These are phyloP conservation scores for Petrolisthes cinctipes DNA, from an alignment of 2,888 invertebrate species.

Conservation along the genomic window DNA sequence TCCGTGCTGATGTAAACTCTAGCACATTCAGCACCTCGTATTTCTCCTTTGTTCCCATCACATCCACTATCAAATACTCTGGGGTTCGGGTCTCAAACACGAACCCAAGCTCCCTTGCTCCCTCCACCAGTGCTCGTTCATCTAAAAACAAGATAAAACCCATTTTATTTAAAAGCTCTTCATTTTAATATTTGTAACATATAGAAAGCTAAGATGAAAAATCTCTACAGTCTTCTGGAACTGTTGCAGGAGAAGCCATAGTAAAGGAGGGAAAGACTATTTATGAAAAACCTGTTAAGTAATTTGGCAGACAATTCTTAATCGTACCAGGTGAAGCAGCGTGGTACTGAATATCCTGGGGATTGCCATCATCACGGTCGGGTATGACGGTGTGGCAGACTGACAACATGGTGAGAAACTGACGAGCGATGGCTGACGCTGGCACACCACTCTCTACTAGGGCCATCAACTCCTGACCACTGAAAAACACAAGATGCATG, in stretches of 20 bases:
- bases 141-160: slow-evolving; percentile 73
- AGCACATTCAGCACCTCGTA: slow-evolving; percentile 91
- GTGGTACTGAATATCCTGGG: slow-evolving; percentile 81
- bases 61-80: slow-evolving; percentile 82
- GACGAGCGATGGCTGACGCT: slow-evolving; percentile 77
- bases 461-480: slow-evolving; percentile 48
- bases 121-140: slow-evolving; percentile 95
- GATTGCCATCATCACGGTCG: slow-evolving; percentile 75
- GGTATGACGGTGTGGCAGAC: slow-evolving; percentile 99
- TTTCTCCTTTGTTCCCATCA: slow-evolving; percentile 77
- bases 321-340: slow-evolving; percentile 91
- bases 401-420: slow-evolving; percentile 93
- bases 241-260: too few relatives aligned
- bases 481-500: slow-evolving; percentile 9
- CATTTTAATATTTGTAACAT: too few relatives aligned
- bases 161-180: neutral
- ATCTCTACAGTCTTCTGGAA: too few relatives aligned
- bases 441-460: slow-evolving; percentile 50
- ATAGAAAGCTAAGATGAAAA: too few relatives aligned
- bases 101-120: slow-evolving; percentile 88
- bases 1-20: slow-evolving; percentile 92
- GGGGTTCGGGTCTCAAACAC: slow-evolving; percentile 93
- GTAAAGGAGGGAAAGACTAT: too few relatives aligned
- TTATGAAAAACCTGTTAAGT: too few relatives aligned
- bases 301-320: too few relatives aligned